Percentiles rank a stretch among this genome's conserved stretches.
These are phyloP conservation scores for Argyrosomus regius DNA, from an alignment of 2,797 vertebrate genomes.

Conservation along the genomic window DNA sequence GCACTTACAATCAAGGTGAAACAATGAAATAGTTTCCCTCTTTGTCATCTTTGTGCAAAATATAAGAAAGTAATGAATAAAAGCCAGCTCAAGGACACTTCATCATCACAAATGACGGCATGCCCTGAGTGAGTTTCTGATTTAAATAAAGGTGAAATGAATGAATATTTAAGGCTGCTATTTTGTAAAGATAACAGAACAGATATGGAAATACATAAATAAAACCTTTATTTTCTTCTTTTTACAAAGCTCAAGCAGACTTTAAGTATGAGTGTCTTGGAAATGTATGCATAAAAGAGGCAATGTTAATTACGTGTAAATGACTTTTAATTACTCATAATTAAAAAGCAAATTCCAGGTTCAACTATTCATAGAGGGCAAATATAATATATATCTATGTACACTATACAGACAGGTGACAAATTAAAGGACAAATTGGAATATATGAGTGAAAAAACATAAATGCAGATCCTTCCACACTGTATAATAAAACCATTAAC, in stretches of 20 bases:
- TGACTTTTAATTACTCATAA: too few species aligned
- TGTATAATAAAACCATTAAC: not conserved
- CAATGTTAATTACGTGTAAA: too few species aligned
- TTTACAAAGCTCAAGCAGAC: not conserved
- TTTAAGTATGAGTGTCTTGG: not conserved
- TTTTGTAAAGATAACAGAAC: not conserved
- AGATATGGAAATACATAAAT: not conserved
- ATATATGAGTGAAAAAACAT: too few species aligned
- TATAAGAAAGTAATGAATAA: not conserved
- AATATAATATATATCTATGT: too few species aligned
- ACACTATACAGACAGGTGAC: too few species aligned
- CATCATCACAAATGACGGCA: too few species aligned
- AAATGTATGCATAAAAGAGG: not conserved
- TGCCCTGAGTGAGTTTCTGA: too few species aligned
- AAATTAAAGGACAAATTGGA: too few species aligned
- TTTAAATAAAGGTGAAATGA: too few species aligned
- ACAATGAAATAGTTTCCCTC: not conserved
- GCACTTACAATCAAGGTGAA: not conserved
- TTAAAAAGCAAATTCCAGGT: not conserved
- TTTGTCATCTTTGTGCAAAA: not conserved
- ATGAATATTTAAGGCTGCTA: not conserved
- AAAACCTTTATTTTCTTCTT: not conserved
- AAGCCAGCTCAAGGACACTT: not conserved
- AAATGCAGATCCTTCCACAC: too few species aligned
- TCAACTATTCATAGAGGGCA: not conserved